Conservation (phyloP, 2,797 vertebrate genomes). For the Eidolon dupreanum region DNA sequence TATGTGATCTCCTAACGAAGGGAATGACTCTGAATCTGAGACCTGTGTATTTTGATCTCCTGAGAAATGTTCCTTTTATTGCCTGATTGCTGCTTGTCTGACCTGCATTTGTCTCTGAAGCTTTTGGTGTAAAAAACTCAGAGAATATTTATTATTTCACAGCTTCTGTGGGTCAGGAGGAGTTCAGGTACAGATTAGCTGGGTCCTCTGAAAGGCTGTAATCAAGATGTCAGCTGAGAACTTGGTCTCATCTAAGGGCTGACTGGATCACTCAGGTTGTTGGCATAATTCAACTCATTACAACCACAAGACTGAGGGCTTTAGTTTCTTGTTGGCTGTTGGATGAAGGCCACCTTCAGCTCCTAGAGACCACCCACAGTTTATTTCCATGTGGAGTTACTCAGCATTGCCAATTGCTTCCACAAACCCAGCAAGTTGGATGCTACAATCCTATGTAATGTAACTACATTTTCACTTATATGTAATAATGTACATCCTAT, state of each 20-base stretch:
- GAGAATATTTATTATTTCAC: background rate
- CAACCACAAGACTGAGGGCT: background rate
- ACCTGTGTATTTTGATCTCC: background rate
- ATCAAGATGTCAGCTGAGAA: background rate
- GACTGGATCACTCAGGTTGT: background rate
- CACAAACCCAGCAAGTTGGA: background rate
- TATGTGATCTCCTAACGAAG: background rate
- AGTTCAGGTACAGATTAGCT: background rate
- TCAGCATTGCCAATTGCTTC: background rate
- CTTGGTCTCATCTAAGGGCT: background rate
- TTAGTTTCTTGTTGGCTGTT: background rate
- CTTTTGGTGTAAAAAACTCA: background rate
- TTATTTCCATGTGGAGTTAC: background rate
- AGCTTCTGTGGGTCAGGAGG: background rate
- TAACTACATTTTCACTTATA: background rate
- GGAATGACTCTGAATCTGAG: background rate
- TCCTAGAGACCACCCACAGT: background rate
- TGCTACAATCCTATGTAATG: background rate
- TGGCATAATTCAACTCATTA: background rate
- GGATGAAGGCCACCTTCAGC: background rate
- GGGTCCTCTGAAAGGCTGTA: background rate
- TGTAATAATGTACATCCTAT: background rate
- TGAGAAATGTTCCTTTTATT: background rate
- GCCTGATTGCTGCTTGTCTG: background rate
- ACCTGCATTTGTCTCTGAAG: background rate